A percentile compares a stretch with the other conserved stretches of the same genome.
Conservation (phyloP, 2,113 vertebrate genomes). For the Pluvialis apricaria region DNA sequence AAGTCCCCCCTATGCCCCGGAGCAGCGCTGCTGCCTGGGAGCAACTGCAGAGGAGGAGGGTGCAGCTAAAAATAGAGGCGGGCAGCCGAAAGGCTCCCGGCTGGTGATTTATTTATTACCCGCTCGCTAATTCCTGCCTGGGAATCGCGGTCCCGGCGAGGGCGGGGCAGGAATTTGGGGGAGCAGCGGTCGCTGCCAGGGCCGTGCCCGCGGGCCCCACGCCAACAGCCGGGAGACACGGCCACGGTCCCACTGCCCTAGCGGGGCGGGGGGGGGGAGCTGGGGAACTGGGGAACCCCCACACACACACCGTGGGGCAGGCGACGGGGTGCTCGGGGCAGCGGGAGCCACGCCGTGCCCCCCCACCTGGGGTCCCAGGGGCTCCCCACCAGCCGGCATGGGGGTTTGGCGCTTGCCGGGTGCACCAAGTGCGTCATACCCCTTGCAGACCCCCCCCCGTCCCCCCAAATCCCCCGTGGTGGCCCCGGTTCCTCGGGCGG, state of each 20-base stretch:
- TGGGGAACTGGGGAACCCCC: not conserved
- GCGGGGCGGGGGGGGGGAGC: no score
- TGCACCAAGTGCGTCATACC: not conserved
- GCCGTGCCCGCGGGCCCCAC: no score
- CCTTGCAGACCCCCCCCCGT: not conserved
- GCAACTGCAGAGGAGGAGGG: conserved; percentile 45
- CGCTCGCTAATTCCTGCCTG: not conserved
- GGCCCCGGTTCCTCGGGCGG: not conserved
- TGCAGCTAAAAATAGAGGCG: conserved; percentile 30
- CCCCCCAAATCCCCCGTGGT: not conserved
- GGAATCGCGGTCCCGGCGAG: not conserved
- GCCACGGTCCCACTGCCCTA: no score
- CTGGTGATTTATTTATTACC: conserved; percentile 25
- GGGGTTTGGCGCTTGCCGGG: not conserved
- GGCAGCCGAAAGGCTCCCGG: not conserved
- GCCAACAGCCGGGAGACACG: no score
- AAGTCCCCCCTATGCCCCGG: not conserved
- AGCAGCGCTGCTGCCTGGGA: not conserved
- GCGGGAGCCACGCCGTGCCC: not conserved
- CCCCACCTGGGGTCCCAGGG: not conserved
- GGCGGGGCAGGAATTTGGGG: not conserved
- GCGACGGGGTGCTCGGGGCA: not conserved
- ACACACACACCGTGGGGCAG: fast-evolving
- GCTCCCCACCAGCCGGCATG: not conserved
- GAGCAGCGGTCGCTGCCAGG: no score